Base-by-base conservation (phyloP, 2,113 vertebrate genomes). In the Passer domesticus region DNA sequence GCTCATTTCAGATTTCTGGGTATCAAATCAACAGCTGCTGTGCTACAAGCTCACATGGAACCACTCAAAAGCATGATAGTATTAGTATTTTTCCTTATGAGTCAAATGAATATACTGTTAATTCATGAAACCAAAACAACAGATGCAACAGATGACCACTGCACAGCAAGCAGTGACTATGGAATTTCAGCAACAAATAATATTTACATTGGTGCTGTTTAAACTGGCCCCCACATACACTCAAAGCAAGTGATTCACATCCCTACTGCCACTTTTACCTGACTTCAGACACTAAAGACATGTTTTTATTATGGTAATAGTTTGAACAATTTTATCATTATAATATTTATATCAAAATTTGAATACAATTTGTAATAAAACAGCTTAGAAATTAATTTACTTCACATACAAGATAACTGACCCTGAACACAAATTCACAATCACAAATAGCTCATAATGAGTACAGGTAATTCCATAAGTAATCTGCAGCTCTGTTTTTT, bases 71-170 rank as follows among this genome's bases (percentile, higher is more conserved):
- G 23, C 44, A 93, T 4, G 1, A 69, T 39, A 94, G 64, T 75
- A 95, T 67, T 95, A 94, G 62, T 77, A 95, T 64, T 95, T 94
- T 90, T 49, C 46, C 20, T 87, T 85, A 43, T 12, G 30, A 92
- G 69, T 79, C 93, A 92, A 95, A 88, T 91, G 92, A 95, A 88
- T 90, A 93, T 74, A 88, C 63, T 94, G 83, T 93, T 97, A 91
- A 94, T 84, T 79, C 79, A 90, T 25, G 68, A 92, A 95, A 95
- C 35, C 88, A 95, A 96, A 96, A 94, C 62, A 95, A 95, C 55
- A 90, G 78, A 96, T 96, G 89, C 75, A 93, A 74, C 25, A 81
- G 30, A 92, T 66, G 75, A 96, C 53, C 14, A 13, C 62, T 76
- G 78, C 74, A 63, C 84, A 91, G 81, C 89, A 79, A 94, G 84